phyloP scores from a whole-genome alignment of 2,797 vertebrate genomes.

The Graptemys geographica region DNA sequence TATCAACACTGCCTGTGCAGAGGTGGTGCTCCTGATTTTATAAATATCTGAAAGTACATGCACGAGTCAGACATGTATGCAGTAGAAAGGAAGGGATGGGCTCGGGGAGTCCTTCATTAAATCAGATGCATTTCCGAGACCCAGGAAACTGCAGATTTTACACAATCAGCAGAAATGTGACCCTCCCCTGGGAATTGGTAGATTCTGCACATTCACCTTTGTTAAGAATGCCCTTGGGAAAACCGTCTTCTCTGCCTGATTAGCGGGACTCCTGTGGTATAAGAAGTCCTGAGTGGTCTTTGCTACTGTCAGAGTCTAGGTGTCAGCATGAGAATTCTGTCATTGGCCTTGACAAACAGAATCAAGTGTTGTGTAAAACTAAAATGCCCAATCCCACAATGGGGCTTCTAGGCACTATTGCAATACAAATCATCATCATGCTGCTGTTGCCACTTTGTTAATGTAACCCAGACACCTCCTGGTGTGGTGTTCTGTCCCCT shows the following conservation, averaged over 20 bases:
- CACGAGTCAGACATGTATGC: neutral
- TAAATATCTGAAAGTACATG: neutral
- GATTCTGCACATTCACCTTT: neutral
- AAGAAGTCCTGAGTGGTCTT: neutral
- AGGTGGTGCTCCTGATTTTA: neutral
- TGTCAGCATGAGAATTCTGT: neutral
- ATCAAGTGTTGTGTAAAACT: neutral
- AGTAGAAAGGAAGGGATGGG: neutral
- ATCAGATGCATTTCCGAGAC: neutral
- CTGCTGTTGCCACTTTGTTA: neutral
- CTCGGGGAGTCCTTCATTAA: neutral
- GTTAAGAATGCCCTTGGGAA: too few relatives aligned
- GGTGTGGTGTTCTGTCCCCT: too few relatives aligned
- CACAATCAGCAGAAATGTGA: neutral
- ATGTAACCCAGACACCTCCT: neutral
- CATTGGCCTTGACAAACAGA: neutral
- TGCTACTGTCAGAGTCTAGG: neutral
- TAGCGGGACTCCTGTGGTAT: neutral
- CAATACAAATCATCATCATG: neutral
- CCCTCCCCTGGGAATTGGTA: neutral
- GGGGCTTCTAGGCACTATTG: neutral
- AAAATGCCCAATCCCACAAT: neutral
- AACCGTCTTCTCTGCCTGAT: neutral
- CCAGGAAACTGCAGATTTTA: neutral
- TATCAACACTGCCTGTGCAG: neutral